Percentiles rank a stretch among this genome's conserved stretches.
These are phyloP conservation scores for Stramonita haemastoma DNA, from an alignment of 2,888 invertebrate species.

Conservation along the genomic window DNA sequence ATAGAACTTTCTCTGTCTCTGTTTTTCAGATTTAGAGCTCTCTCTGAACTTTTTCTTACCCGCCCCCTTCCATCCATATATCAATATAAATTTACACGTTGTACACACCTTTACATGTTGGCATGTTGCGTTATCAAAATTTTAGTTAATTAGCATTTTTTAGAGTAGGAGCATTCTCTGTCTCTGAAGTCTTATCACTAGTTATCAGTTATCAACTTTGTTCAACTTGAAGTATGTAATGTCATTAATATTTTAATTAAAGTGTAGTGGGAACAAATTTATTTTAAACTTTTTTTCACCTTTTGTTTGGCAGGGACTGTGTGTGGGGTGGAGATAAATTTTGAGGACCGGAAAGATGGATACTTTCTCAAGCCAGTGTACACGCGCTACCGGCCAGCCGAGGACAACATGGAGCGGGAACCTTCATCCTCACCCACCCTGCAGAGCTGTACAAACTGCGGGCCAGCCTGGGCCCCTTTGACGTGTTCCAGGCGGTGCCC, in stretches of 20 bases:
- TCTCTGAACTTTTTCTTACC: too few species aligned
- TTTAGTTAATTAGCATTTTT: too few species aligned
- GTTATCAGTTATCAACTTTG: too few species aligned
- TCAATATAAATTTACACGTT: too few species aligned
- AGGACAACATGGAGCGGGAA: slow-evolving; percentile 83
- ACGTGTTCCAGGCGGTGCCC: slow-evolving; percentile 95
- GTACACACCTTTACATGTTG: too few species aligned
- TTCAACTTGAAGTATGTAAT: too few species aligned
- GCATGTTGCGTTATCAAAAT: too few species aligned
- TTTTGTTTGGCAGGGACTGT: slow-evolving; percentile 56
- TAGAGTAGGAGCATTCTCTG: too few species aligned
- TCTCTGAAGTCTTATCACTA: background rate
- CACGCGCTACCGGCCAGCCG: slow-evolving; percentile 59
- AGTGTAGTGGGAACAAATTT: background rate
- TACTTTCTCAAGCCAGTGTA: slow-evolving; percentile 79
- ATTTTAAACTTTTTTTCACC: background rate
- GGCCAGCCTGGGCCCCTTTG: slow-evolving; percentile 95
- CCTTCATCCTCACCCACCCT: slow-evolving; percentile 94
- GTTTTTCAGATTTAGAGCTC: too few species aligned
- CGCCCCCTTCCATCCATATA: too few species aligned
- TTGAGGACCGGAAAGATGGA: slow-evolving; percentile 72
- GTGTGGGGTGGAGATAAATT: slow-evolving; percentile 67
- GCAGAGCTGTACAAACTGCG: slow-evolving; percentile 93
- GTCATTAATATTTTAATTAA: background rate
- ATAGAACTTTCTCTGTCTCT: too few species aligned